These are phyloP conservation scores for Mellivora capensis DNA, from an alignment of 2,113 vertebrate species.

Conservation along the genomic window DNA sequence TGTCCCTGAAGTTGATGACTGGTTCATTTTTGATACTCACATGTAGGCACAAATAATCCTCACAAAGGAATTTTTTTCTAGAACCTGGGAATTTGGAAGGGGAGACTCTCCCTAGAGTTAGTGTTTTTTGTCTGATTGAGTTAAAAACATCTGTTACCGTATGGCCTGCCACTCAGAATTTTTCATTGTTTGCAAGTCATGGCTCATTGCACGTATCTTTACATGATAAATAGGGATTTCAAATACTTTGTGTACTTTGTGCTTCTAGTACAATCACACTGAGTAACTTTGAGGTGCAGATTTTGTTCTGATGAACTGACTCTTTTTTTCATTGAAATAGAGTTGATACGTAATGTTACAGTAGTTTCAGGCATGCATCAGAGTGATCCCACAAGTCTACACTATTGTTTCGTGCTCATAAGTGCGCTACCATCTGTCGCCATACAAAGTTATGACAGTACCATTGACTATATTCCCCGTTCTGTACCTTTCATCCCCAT, in stretches of 20 bases:
- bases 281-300: not conserved
- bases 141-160: not conserved
- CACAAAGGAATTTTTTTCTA: not conserved
- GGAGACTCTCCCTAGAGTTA: not conserved
- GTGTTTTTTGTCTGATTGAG: not conserved
- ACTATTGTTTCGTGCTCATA: not conserved
- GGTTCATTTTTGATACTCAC: not conserved
- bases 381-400: not conserved
- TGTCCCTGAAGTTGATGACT: not conserved
- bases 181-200: not conserved
- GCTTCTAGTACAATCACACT: not conserved
- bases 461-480: not conserved
- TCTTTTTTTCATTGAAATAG: not conserved
- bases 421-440: not conserved
- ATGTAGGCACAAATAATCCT: not conserved
- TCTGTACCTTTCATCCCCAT: not conserved
- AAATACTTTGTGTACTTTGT: not conserved
- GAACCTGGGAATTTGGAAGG: not conserved
- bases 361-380: not conserved
- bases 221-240: not conserved
- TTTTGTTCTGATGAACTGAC: not conserved
- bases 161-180: not conserved
- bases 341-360: not conserved
- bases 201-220: not conserved
- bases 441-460: not conserved